A percentile compares a stretch with the other conserved stretches of the same genome.
phyloP scores from a whole-genome alignment of 2,888 invertebrate species.

The Lamproptera curius region DNA sequence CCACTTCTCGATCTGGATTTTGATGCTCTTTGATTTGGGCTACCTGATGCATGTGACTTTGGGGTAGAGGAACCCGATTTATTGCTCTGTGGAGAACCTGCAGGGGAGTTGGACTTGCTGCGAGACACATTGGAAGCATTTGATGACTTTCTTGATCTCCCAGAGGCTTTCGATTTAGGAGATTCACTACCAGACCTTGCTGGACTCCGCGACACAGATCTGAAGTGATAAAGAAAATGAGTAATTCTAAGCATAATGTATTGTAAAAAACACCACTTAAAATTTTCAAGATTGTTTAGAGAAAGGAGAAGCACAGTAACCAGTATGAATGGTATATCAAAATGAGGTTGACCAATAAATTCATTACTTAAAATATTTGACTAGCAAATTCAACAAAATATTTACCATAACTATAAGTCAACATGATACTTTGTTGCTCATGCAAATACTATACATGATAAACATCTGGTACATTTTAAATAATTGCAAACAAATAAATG shows the following conservation, averaged over 20 bases:
- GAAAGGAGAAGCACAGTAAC: too few species aligned
- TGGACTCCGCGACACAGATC: constrained; percentile 62
- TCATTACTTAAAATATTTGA: too few species aligned
- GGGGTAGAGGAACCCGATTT: constrained; percentile 69
- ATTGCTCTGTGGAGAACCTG: constrained; percentile 58
- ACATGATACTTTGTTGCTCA: too few species aligned
- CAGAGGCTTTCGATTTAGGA: constrained; percentile 58
- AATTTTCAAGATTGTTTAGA: too few species aligned
- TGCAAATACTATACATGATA: too few species aligned
- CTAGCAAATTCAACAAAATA: neutral
- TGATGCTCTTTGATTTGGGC: constrained; percentile 49
- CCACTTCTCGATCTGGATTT: constrained; percentile 50
- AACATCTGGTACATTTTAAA: too few species aligned
- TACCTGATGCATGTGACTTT: constrained; percentile 63
- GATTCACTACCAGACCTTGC: constrained; percentile 65
- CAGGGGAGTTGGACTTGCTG: constrained; percentile 69
- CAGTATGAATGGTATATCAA: too few species aligned
- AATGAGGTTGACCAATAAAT: too few species aligned
- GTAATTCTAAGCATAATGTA: too few species aligned
- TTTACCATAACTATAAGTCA: neutral
- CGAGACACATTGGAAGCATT: constrained; percentile 55
- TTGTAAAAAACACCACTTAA: too few species aligned
- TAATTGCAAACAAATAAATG: too few species aligned
- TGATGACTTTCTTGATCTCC: constrained; percentile 54
- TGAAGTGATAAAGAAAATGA: too few species aligned